Base-by-base conservation (phyloP, 2,797 vertebrate species). In the Chrosomus eos region DNA sequence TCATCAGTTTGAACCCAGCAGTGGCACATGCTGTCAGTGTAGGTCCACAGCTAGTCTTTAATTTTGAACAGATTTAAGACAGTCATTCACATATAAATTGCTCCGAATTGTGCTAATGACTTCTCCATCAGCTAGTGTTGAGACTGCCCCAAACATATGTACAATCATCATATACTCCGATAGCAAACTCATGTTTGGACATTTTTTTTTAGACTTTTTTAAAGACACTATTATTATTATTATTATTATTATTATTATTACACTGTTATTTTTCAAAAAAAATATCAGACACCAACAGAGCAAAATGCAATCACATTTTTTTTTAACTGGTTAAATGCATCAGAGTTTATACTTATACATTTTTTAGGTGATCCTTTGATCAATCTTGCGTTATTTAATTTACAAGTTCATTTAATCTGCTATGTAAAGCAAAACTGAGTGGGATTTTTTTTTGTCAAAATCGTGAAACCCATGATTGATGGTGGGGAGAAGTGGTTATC, bases 401-500 rank as follows among this genome's bases (percentile, higher is more conserved):
- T 60, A 13, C n/a, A 40, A 33, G 3, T 36, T 64, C 11, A 66
- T 81, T 78, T 26, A 43, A 55, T n/a, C 4, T 66, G 55, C 48
- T 64, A 81, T 36, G 45, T 28, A 23, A 80, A 45, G 73, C 67
- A 40, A 64, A 83, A 51, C 33, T 53, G 36, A 58, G 36, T 26
- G 23, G 33, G 3, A 4, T 5, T 9, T 60, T 77, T 19, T 23
- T 14, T 14, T 1, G 14, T 78, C n/a, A 31, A 43, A 43, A 78
- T 64, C 83, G 11, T 83, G 21, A 84, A 87, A 62, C 19, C 9
- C 83, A 86, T 88, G 85, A 90, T 86, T 89, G 86, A 89, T 88
- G 66, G 64, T 73, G 68, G 81, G 80, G 89, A 83, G 33, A 84
- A 87, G 19, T 55, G 72, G 33, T 71, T 81, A 14, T 87, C 82